A percentile compares a stretch with the other conserved stretches of the same genome.
phyloP scores from a whole-genome alignment of 2,113 vertebrate species.

The Lepus europaeus region DNA sequence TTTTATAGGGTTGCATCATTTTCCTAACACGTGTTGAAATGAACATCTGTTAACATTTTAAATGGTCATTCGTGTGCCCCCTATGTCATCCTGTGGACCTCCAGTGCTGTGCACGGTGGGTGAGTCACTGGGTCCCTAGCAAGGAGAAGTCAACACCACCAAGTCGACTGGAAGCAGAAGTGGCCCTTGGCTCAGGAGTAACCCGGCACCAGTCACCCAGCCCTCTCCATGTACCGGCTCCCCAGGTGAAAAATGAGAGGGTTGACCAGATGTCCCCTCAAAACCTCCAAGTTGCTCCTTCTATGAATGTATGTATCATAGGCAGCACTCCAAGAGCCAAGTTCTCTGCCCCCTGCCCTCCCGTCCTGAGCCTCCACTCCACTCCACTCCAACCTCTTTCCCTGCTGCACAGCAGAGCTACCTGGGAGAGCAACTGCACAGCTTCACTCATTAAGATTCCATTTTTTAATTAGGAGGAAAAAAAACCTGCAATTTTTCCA shows the following conservation, averaged over 20 bases:
- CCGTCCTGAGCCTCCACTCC: background rate
- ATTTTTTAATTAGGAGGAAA: background rate
- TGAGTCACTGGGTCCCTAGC: background rate
- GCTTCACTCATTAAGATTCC: background rate
- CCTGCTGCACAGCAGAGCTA: background rate
- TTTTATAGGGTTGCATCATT: background rate
- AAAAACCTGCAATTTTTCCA: background rate
- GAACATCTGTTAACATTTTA: background rate
- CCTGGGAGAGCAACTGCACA: background rate
- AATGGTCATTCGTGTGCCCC: background rate
- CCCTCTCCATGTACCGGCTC: background rate
- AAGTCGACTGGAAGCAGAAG: background rate
- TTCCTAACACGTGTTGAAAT: background rate
- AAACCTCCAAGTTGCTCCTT: background rate
- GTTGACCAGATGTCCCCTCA: background rate
- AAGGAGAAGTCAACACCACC: background rate
- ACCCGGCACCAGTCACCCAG: background rate
- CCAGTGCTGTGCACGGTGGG: rapidly evolving
- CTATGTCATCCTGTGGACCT: background rate
- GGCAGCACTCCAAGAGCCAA: rapidly evolving
- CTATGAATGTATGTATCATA: background rate
- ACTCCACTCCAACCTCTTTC: too few relatives aligned
- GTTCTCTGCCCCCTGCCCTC: background rate
- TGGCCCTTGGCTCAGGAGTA: background rate
- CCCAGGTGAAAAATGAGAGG: background rate